Base-by-base conservation (phyloP, 2,888 invertebrate species). In the Cremastinae sp. region DNA sequence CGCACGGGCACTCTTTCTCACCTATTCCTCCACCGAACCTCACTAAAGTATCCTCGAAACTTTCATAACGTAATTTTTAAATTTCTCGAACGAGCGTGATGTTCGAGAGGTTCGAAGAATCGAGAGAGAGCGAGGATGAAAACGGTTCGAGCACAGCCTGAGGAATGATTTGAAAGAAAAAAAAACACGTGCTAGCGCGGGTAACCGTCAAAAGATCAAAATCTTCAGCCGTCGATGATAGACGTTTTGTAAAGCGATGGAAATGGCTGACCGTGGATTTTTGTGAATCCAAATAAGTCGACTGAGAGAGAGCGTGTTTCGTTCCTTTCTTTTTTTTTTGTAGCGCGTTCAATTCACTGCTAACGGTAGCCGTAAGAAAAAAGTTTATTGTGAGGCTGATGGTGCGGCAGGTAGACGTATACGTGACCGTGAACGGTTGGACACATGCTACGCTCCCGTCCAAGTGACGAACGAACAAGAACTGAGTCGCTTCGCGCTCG, bases 341-440 rank as follows among this genome's bases (percentile, higher is more conserved):
- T 14, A 18, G 1, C 10, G 55, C 35, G 0, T 37, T 65, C 22
- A 45, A 58, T 59, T 62, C 49, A 51, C 47, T 64, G 79, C 84
- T 89, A 88, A 84, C 89, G 87, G 83, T 89, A 88, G 81, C 87
- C 88, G 86, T 87, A 86, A 49, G 86, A 85, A 74, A 85, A 86
- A 79, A 87, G 85, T 82, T 86, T 86, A 83, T 85, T 84, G 77
- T 85, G 84, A 70, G 85, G 83, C 80, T 87, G 86, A 73, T 84
- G 85, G 75, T 87, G 84, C 79, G 82, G 83, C 81, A 84, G 83
- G 82, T 86, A 84, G 76, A 83, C 83, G 86, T 84, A 74, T 81
- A 83, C 83, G 84, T 80, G 86, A 76, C 79, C 83, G 78, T 80
- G 82, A 77, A 85, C 85, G 85, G 83, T 82, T 83, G 85, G 84